phyloP scores from a whole-genome alignment of 2,888 invertebrate species.

The Cheilosia urbana region DNA sequence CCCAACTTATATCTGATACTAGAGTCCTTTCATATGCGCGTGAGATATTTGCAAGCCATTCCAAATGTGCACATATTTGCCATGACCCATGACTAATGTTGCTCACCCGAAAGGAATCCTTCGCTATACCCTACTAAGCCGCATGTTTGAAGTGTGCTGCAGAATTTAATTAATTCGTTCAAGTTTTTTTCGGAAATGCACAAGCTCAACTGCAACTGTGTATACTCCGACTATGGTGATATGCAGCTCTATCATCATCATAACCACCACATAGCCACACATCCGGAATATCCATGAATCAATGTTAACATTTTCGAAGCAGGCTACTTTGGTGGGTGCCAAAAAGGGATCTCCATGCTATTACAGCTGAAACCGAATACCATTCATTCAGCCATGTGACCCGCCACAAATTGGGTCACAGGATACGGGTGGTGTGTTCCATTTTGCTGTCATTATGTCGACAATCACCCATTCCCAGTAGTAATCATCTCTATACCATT shows the following conservation, averaged over 20 bases:
- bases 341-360: conserved; percentile 4
- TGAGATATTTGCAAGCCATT: conserved; percentile 37
- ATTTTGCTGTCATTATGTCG: background rate
- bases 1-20: background rate
- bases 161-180: conserved; percentile 62
- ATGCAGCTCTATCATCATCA: conserved; percentile 4
- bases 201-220: background rate
- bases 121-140: background rate
- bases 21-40: conserved; percentile 3
- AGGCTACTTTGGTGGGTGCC: conserved; percentile 9
- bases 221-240: background rate
- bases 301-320: conserved; percentile 32
- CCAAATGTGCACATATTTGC: conserved; percentile 36
- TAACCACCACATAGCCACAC: background rate
- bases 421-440: conserved; percentile 8
- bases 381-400: conserved; percentile 21
- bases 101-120: background rate
- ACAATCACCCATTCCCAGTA: conserved; percentile 6
- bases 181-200: conserved; percentile 31
- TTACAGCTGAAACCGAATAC: conserved; percentile 30
- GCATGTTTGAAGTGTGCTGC: conserved; percentile 34
- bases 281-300: conserved; percentile 39
- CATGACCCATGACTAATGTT: conserved; percentile 41
- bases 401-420: conserved; percentile 19
- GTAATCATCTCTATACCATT: conserved; percentile 15